Conservation (phyloP, 2,888 invertebrate species). For the Chrysopilus asiliformis region DNA sequence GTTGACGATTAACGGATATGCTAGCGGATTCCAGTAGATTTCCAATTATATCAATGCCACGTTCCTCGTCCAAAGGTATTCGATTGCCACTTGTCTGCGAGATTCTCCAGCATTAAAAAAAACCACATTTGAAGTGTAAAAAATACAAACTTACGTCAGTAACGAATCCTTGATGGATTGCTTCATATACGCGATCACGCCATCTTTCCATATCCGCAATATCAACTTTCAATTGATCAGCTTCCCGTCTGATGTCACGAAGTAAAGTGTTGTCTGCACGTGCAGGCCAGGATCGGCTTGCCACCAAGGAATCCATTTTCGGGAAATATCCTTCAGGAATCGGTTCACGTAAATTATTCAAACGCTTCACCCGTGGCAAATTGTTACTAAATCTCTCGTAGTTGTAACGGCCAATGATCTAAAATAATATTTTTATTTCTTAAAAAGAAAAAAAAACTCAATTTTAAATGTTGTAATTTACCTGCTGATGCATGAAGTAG, state of each 20-base stretch:
- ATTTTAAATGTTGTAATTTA: no score
- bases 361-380: slow-evolving; percentile 47
- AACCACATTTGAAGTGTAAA: not conserved
- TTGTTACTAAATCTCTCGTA: slow-evolving; percentile 61
- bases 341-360: slow-evolving; percentile 53
- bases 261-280: slow-evolving; percentile 47
- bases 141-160: slow-evolving; percentile 37
- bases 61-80: slow-evolving; percentile 30
- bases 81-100: slow-evolving; percentile 2
- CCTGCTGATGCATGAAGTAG: slow-evolving; percentile 59
- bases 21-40: slow-evolving; percentile 62
- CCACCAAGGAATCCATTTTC: slow-evolving; percentile 54
- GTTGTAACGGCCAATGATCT: slow-evolving; percentile 50
- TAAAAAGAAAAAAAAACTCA: no score
- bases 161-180: slow-evolving; percentile 56
- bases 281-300: slow-evolving; percentile 60
- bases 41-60: slow-evolving; percentile 65
- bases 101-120: not conserved
- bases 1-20: slow-evolving; percentile 49
- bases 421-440: no score
- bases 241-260: slow-evolving; percentile 51
- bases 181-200: slow-evolving; percentile 59
- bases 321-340: slow-evolving; percentile 71
- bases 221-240: slow-evolving; percentile 39
- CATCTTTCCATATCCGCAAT: slow-evolving; percentile 55